A percentile compares a stretch with the other conserved stretches of the same genome.
Conservation (phyloP, 2,888 invertebrate species). For the Achlya flavicornis region DNA sequence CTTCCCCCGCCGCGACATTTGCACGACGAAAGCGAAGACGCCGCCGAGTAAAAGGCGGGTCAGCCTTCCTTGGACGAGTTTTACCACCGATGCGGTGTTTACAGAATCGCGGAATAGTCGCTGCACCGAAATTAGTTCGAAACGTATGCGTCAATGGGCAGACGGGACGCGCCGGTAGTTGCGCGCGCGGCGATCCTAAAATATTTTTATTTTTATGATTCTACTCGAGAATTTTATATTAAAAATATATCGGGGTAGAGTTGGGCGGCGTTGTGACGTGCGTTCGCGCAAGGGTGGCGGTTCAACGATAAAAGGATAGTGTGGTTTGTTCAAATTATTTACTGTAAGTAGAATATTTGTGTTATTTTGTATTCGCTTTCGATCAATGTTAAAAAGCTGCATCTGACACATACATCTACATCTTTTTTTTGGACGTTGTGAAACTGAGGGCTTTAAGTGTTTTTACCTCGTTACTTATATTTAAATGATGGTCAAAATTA, state of each 20-base stretch:
- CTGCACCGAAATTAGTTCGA: conserved; percentile 82
- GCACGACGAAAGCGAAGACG: conserved; percentile 39
- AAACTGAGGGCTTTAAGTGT: neutral
- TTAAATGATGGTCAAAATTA: neutral
- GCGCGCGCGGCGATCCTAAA: conserved; percentile 69
- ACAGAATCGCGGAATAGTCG: conserved; percentile 81
- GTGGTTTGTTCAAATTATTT: conserved; percentile 24
- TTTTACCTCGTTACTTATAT: neutral
- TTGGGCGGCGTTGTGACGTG: conserved; percentile 61
- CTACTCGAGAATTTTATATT: conserved; percentile 72
- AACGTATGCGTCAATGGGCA: conserved; percentile 81
- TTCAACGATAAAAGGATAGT: conserved; percentile 34
- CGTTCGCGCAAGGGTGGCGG: conserved; percentile 54
- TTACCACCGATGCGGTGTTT: conserved; percentile 72
- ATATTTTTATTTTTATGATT: conserved; percentile 80
- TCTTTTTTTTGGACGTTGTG: neutral
- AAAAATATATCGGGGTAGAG: conserved; percentile 68
- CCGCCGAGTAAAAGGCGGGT: conserved; percentile 43
- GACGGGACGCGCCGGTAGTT: conserved; percentile 61
- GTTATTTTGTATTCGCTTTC: conserved; percentile 9
- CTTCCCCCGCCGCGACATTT: conserved; percentile 42
- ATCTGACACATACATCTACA: neutral
- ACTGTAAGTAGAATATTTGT: conserved; percentile 23
- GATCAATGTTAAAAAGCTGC: neutral
- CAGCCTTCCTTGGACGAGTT: conserved; percentile 58